These are phyloP conservation scores for Prosapia bicincta DNA, from an alignment of 2,888 invertebrate genomes.

Conservation along the genomic window DNA sequence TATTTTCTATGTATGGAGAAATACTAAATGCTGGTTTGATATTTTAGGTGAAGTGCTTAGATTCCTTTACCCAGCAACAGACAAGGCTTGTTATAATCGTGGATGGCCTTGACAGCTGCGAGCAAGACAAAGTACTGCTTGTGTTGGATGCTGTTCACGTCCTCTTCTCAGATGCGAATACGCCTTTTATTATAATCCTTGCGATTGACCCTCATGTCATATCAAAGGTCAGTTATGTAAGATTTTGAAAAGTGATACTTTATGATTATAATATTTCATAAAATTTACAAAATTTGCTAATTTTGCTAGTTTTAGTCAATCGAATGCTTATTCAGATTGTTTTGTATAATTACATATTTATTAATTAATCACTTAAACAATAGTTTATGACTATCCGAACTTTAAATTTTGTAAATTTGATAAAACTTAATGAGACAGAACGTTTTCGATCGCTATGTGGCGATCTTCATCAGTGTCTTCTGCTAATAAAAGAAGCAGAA, in stretches of 20 bases:
- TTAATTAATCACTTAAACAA: too few relatives aligned
- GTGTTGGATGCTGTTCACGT: slow-evolving; percentile 94
- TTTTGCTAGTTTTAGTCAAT: not conserved
- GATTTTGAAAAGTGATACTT: slow-evolving; percentile 13
- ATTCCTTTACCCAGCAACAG: slow-evolving; percentile 90
- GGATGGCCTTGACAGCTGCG: slow-evolving; percentile 96
- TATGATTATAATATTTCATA: too few relatives aligned
- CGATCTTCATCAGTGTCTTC: too few relatives aligned
- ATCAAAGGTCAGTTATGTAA: slow-evolving; percentile 74
- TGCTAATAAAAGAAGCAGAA: too few relatives aligned
- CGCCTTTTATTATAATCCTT: slow-evolving; percentile 92
- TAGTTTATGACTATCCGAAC: too few relatives aligned
- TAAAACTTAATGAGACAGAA: too few relatives aligned
- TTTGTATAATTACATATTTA: too few relatives aligned
- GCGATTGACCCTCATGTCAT: slow-evolving; percentile 99
- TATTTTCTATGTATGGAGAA: too few relatives aligned
- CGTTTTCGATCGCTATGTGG: too few relatives aligned
- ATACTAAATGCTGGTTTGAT: too few relatives aligned
- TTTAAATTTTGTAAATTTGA: too few relatives aligned
- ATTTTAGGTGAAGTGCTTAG: slow-evolving; percentile 78
- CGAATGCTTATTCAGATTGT: too few relatives aligned
- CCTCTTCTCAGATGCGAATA: slow-evolving; percentile 87
- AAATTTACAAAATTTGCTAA: not conserved
- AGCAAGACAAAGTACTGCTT: slow-evolving; percentile 91
- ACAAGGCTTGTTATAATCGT: slow-evolving; percentile 93